Evolutionary conservation across 2,888 invertebrate species (phyloP), one percentile per base, ranked within the genome.

Genomic region (Thyatira batis): DNA sequence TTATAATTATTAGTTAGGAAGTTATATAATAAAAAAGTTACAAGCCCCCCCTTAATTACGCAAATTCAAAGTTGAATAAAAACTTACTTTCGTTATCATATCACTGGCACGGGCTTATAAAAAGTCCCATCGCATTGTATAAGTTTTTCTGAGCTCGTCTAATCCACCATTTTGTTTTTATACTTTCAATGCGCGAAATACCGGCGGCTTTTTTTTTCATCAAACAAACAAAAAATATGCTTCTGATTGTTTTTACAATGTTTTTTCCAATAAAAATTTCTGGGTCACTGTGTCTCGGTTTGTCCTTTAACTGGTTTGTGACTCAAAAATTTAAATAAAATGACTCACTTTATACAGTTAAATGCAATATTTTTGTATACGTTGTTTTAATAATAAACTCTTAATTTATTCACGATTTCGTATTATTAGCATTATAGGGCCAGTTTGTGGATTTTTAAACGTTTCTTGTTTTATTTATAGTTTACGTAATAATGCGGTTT

Each of bases 271-370:
- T 52, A 53, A 68, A n/a, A 76, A 79, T 76, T 78, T 76, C 77
- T 87, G 73, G 88, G 87, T 88, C 86, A 89, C 76, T 79, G 75
- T 80, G 82, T 81, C 78, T 81, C 57, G 67, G 69, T 74, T 71
- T 78, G 82, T 85, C 80, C 77, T 82, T 85, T 81, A 75, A 73
- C 75, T 63, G 71, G 78, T 80, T 76, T 76, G 52, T 60, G 65
- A 62, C 68, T 57, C 66, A 70, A 76, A 72, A 78, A 81, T 84
- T 77, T 64, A 76, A 76, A 77, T 76, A 55, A 63, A 28, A 48
- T 75, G 76, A 78, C 60, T 75, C 69, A 75, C 61, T 57, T 71
- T 61, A 59, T 71, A 64, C 71, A 67, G 71, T 72, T 65, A 39
- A 39, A 39, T 39, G 39, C 39, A 39, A 39, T 39, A 8, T 39